These are phyloP conservation scores for Sarcophaga carnaria DNA, from an alignment of 2,888 invertebrate genomes.

Conservation along the genomic window DNA sequence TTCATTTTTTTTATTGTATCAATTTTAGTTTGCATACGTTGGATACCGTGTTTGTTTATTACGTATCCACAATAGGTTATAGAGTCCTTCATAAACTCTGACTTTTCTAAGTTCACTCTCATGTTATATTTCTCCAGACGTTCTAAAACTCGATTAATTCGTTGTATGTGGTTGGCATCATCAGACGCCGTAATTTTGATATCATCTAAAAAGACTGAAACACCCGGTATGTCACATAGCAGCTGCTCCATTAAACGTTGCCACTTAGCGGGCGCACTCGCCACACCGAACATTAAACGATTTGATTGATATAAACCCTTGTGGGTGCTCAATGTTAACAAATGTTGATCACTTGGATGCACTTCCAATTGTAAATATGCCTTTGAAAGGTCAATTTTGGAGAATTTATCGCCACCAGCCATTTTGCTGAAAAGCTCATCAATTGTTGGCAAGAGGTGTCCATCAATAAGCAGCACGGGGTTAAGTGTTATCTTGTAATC, in stretches of 20 bases:
- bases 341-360: constrained; percentile 21
- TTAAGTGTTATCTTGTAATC: constrained; percentile 72
- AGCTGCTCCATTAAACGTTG: constrained; percentile 74
- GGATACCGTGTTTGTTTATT: constrained; percentile 75
- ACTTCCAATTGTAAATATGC: constrained; percentile 78
- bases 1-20: constrained; percentile 73
- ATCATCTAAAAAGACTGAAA: constrained; percentile 72
- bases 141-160: constrained; percentile 70
- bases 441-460: constrained; percentile 71
- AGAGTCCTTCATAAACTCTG: constrained; percentile 71
- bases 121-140: constrained; percentile 61
- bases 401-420: constrained; percentile 58
- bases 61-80: constrained; percentile 74
- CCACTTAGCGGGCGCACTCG: constrained; percentile 74
- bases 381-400: constrained; percentile 73
- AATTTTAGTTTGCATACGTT: constrained; percentile 74
- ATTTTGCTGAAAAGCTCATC: too few relatives aligned
- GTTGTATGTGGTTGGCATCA: constrained; percentile 71
- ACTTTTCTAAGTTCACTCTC: constrained; percentile 16
- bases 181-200: constrained; percentile 66
- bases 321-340: constrained; percentile 71
- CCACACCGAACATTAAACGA: constrained; percentile 73
- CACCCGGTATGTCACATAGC: constrained; percentile 71
- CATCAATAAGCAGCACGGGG: constrained; percentile 68
- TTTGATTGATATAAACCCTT: constrained; percentile 75